Evolutionary conservation across 2,113 vertebrate species (phyloP).

Genomic region (Pedetes capensis): DNA sequence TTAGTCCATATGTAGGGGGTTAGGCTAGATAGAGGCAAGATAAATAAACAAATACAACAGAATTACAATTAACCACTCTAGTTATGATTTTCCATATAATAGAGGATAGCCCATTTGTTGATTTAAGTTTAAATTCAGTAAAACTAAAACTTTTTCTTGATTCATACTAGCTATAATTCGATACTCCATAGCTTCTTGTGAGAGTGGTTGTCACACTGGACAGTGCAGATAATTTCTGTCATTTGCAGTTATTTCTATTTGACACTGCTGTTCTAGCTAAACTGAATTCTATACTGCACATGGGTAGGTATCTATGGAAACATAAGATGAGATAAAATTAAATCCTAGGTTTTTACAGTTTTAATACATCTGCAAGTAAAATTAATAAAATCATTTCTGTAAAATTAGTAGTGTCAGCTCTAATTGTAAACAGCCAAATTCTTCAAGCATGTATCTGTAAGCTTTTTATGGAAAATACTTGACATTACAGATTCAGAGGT

Average conservation of each 20-base stretch:
- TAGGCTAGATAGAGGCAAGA: neutral
- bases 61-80: neutral
- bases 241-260: neutral
- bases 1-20: neutral
- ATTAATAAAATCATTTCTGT: slow-evolving; percentile 63
- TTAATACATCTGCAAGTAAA: slow-evolving; percentile 64
- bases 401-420: slow-evolving; percentile 59
- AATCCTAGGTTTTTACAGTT: slow-evolving; percentile 11
- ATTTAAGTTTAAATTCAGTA: slow-evolving; percentile 12
- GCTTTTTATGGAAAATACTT: slow-evolving; percentile 67
- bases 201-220: neutral
- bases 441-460: slow-evolving; percentile 49
- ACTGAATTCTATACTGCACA: neutral
- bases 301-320: neutral
- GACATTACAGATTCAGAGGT: slow-evolving; percentile 73
- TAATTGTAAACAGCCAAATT: slow-evolving; percentile 55
- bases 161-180: neutral
- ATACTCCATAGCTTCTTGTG: neutral
- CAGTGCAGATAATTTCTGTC: neutral
- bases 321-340: slow-evolving; percentile 52
- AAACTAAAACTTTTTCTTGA: neutral
- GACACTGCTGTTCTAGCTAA: neutral
- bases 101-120: neutral
- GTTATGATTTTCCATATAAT: neutral
- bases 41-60: neutral